These are phyloP conservation scores for Torymus tubicola DNA, from an alignment of 2,888 invertebrate genomes.

Conservation along the genomic window DNA sequence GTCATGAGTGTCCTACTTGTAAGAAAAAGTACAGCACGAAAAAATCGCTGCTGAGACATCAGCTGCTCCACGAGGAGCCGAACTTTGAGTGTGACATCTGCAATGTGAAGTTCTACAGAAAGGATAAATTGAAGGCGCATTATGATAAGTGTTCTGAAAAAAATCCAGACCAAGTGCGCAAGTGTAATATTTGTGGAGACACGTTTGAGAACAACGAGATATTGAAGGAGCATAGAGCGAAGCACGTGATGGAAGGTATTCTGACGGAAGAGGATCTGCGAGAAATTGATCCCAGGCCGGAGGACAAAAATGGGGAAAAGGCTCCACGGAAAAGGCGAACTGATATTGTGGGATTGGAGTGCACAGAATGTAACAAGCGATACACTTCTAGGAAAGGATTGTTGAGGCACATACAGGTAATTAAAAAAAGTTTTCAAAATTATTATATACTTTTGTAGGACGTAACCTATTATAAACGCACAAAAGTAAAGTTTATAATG, in stretches of 20 bases:
- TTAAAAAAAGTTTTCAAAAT: not conserved
- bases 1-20: slow-evolving; percentile 72
- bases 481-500: no score
- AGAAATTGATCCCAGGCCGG: slow-evolving; percentile 71
- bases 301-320: slow-evolving; percentile 68
- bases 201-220: slow-evolving; percentile 74
- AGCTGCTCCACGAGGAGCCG: slow-evolving; percentile 73
- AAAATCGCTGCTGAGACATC: slow-evolving; percentile 73
- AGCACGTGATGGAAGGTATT: slow-evolving; percentile 74
- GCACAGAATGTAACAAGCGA: slow-evolving; percentile 74
- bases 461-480: no score
- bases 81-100: slow-evolving; percentile 75
- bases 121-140: slow-evolving; percentile 74
- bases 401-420: slow-evolving; percentile 70
- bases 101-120: slow-evolving; percentile 73
- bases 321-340: slow-evolving; percentile 71
- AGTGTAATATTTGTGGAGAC: slow-evolving; percentile 74
- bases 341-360: slow-evolving; percentile 74
- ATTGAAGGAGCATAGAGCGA: slow-evolving; percentile 70
- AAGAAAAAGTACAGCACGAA: slow-evolving; percentile 74
- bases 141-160: slow-evolving; percentile 75
- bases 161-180: slow-evolving; percentile 74
- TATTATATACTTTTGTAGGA: no score
- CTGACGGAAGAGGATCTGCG: slow-evolving; percentile 73
- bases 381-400: slow-evolving; percentile 74